These are phyloP conservation scores for Dorcus hopei DNA, from an alignment of 2,888 invertebrate species.

Conservation along the genomic window DNA sequence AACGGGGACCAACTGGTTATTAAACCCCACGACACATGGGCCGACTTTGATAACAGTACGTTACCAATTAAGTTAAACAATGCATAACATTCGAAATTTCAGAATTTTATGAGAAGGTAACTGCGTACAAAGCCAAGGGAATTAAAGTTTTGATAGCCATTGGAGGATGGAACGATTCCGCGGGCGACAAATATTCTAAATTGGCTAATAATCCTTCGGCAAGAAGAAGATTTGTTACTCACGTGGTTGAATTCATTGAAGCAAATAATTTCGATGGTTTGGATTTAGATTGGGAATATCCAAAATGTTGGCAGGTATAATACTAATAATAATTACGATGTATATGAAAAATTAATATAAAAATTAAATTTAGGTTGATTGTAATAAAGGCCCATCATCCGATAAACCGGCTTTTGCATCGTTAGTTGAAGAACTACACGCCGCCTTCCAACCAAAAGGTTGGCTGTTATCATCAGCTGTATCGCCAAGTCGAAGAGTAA, in stretches of 20 bases:
- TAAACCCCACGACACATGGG: constrained; percentile 84
- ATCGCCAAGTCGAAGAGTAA: constrained; percentile 78
- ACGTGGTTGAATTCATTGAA: constrained; percentile 74
- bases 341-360: background rate
- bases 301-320: constrained; percentile 81
- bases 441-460: constrained; percentile 68
- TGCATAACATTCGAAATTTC: constrained; percentile 11
- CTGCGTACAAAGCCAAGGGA: constrained; percentile 66
- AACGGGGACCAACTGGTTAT: constrained; percentile 71
- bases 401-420: constrained; percentile 77
- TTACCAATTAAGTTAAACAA: constrained; percentile 26
- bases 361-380: constrained; percentile 60
- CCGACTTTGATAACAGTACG: constrained; percentile 83
- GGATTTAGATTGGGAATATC: constrained; percentile 94
- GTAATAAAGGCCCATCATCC: constrained; percentile 74
- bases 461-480: constrained; percentile 79
- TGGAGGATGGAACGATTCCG: constrained; percentile 95
- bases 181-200: constrained; percentile 83
- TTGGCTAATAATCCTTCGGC: constrained; percentile 72
- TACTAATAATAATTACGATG: too few relatives aligned
- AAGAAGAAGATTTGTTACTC: constrained; percentile 69
- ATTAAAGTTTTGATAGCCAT: constrained; percentile 83
- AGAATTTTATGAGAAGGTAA: constrained; percentile 86
- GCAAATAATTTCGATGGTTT: constrained; percentile 84
- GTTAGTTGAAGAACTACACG: constrained; percentile 71